Percentiles rank a stretch among this genome's conserved stretches.
These are phyloP conservation scores for Onychomys torridus DNA, from an alignment of 2,797 vertebrate species.

Conservation along the genomic window DNA sequence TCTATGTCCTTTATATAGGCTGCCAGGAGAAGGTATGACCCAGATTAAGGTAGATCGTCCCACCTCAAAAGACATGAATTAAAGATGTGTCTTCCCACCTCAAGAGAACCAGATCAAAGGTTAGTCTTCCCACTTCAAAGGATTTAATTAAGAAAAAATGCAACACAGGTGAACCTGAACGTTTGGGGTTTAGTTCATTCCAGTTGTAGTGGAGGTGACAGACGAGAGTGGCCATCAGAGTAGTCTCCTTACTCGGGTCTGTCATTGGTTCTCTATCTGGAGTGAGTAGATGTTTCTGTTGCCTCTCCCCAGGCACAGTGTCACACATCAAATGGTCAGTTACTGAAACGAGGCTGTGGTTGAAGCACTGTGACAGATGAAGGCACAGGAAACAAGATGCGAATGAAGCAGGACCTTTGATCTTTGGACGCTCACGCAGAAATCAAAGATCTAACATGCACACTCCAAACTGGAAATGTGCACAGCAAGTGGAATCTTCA, in stretches of 20 bases:
- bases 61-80: not conserved
- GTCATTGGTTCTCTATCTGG: not conserved
- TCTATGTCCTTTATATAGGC: not conserved
- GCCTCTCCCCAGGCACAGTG: not conserved
- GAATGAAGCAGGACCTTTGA: not conserved
- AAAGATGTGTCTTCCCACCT: not conserved
- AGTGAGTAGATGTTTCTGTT: not conserved
- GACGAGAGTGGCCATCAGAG: not conserved
- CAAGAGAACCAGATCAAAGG: not conserved
- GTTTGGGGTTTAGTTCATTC: not conserved
- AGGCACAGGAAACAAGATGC: not conserved
- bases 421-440: not conserved
- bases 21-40: not conserved
- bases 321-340: not conserved
- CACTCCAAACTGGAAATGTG: not conserved
- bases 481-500: not conserved
- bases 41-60: not conserved
- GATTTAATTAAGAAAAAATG: not conserved
- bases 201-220: not conserved
- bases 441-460: not conserved
- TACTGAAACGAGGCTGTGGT: not conserved
- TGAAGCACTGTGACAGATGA: not conserved
- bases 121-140: not conserved
- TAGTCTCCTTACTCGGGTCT: not conserved
- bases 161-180: not conserved